These are phyloP conservation scores for Acanthaster planci DNA, from an alignment of 35 echinoderm and acorn worm species.

Conservation along the genomic window DNA sequence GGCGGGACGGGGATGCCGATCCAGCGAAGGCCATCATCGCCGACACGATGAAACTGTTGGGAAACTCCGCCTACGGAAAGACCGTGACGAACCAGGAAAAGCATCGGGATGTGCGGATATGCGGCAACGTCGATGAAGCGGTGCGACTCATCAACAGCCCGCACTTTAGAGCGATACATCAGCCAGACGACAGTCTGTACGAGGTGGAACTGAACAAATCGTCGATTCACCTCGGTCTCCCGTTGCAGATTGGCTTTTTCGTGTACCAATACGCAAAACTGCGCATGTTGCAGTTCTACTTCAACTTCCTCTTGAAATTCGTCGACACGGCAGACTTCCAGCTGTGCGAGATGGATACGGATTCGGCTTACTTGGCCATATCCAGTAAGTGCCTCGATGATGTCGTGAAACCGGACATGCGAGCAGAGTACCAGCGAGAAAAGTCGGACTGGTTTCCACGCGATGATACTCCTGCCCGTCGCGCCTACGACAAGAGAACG, in stretches of 20 bases:
- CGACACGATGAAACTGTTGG: slow-evolving; percentile 50
- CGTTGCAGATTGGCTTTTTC: slow-evolving; percentile 28
- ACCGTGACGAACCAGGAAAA: slow-evolving; percentile 52
- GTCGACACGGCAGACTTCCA: slow-evolving; percentile 32
- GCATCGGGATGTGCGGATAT: background rate
- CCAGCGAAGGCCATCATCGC: slow-evolving; percentile 38
- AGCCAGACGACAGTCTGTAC: background rate
- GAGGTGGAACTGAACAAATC: slow-evolving; percentile 38
- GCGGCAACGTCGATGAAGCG: background rate
- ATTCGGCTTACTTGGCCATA: slow-evolving; percentile 4
- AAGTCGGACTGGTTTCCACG: slow-evolving; percentile 44
- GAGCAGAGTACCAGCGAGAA: background rate
- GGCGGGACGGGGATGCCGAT: slow-evolving; percentile 14
- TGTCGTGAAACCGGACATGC: slow-evolving; percentile 28
- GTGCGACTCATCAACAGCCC: background rate
- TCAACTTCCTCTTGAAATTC: background rate
- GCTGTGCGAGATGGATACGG: slow-evolving; percentile 3
- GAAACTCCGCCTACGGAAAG: slow-evolving; percentile 45
- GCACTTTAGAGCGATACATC: background rate
- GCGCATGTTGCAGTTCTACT: slow-evolving; percentile 28
- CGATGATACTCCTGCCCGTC: slow-evolving; percentile 1
- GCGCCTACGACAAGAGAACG: slow-evolving; percentile 45
- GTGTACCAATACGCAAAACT: slow-evolving; percentile 14
- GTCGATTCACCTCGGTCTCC: slow-evolving; percentile 9
- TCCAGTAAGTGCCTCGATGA: background rate